Conservation (phyloP, 2,113 vertebrate genomes). For the Tonatia bakeri region DNA sequence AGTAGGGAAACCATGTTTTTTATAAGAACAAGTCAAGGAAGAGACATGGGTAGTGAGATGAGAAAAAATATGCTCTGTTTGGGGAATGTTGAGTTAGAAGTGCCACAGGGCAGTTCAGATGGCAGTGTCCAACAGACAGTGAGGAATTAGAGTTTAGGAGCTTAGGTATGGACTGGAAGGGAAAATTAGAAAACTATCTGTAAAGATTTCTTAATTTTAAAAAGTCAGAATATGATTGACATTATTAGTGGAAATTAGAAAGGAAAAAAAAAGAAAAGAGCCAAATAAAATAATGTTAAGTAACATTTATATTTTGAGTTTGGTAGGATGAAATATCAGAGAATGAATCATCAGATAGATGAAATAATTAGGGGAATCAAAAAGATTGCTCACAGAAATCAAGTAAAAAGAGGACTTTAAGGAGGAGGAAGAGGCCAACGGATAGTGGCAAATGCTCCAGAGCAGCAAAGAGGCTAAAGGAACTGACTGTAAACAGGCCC, state of each 20-base stretch:
- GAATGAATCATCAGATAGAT: neutral
- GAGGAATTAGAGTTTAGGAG: neutral
- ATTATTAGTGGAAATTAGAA: neutral
- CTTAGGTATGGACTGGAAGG: neutral
- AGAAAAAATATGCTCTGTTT: neutral
- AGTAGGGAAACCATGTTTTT: neutral
- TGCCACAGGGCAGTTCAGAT: neutral
- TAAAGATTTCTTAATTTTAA: neutral
- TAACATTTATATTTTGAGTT: constrained; percentile 8
- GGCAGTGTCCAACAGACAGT: neutral
- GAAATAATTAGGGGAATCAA: neutral
- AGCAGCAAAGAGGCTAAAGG: neutral
- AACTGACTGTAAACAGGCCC: neutral
- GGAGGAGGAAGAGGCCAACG: neutral
- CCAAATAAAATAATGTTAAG: constrained; percentile 26
- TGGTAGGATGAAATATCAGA: neutral
- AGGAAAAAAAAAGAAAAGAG: neutral
- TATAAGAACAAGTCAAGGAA: neutral
- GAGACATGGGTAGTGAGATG: neutral
- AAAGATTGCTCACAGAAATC: neutral
- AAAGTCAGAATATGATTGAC: neutral
- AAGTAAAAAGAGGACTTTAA: constrained; percentile 8
- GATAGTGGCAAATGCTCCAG: neutral
- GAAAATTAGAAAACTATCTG: neutral
- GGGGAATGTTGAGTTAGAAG: neutral